Conservation (phyloP, 2,113 vertebrate genomes). For the Sigmodon hispidus region DNA sequence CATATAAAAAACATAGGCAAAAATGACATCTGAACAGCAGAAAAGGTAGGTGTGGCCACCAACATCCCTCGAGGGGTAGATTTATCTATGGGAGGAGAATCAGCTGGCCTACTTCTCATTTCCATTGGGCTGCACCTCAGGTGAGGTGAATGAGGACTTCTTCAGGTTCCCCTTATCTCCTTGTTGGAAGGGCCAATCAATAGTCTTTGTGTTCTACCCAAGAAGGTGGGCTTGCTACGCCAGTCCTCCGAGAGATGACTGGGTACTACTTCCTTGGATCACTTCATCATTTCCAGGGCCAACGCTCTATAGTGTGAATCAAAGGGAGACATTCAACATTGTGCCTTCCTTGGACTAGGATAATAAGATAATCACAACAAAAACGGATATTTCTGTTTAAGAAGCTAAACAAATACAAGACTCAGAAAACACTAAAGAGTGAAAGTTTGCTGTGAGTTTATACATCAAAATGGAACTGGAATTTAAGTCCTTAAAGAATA, state of each 20-base stretch:
- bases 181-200: not conserved
- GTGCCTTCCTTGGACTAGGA: not conserved
- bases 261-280: not conserved
- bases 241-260: not conserved
- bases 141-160: not conserved
- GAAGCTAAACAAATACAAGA: not conserved
- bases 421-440: not conserved
- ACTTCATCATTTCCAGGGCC: not conserved
- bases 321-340: not conserved
- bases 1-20: conserved; percentile 15
- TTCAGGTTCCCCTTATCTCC: not conserved
- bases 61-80: not conserved
- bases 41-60: conserved; percentile 43
- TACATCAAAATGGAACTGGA: not conserved
- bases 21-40: not conserved
- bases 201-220: not conserved
- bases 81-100: not conserved
- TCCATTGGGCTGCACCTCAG: not conserved
- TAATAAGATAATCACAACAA: not conserved
- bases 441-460: not conserved
- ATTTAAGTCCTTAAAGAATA: not conserved
- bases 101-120: not conserved
- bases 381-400: not conserved
- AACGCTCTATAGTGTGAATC: not conserved
- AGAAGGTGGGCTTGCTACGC: not conserved